Evolutionary conservation across 2,888 invertebrate species (phyloP), one percentile per base, ranked within the genome.

Genomic region (Bedellia somnulentella): DNA sequence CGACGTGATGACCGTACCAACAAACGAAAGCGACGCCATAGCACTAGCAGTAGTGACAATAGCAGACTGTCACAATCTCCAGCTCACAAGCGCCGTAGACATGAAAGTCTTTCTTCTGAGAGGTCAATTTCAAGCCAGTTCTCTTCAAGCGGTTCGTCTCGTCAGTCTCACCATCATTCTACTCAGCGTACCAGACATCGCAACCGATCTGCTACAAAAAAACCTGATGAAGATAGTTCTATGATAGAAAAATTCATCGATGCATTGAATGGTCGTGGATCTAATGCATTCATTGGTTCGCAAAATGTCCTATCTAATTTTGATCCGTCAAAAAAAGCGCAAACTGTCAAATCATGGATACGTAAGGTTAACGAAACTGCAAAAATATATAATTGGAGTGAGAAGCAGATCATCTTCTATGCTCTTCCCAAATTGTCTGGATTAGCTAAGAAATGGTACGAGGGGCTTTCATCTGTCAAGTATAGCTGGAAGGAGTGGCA

Each of bases 291-390:
- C 14, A 13, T 5, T 6, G 28, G 28, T 13, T 18, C 28, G 4
- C 28, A 34, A 16, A 21, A 37, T 16, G 31, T 33, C 9, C 31
- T 37, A 15, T 18, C 31, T 13, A 14, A 10, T 13, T 34, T 34
- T 31, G 34, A 31, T 21, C 34, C 34, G 5, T 21, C n/a, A 14
- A 5, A 17, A 24, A 24, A 11, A 15, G 11, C 24, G 5, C 29
- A 33, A 23, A 29, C 24, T 10, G 25, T 32, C 5, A 14, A 22
- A n/a, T 24, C 13, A 17, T 32, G 32, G 32, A 5, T 32, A 2
- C n/a, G 13, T 13, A 32, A 32, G 10, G 32, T 32, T n/a, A 29
- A 28, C 11, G 32, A 32, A 24, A 15, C 15, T 15, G 32, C 32
- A 8, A 9, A n/a, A 4, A 28, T 32, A 4, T 28, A 32, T 15